Conservation (phyloP, 1,140 invertebrate species). For the Caerostris darwini region DNA sequence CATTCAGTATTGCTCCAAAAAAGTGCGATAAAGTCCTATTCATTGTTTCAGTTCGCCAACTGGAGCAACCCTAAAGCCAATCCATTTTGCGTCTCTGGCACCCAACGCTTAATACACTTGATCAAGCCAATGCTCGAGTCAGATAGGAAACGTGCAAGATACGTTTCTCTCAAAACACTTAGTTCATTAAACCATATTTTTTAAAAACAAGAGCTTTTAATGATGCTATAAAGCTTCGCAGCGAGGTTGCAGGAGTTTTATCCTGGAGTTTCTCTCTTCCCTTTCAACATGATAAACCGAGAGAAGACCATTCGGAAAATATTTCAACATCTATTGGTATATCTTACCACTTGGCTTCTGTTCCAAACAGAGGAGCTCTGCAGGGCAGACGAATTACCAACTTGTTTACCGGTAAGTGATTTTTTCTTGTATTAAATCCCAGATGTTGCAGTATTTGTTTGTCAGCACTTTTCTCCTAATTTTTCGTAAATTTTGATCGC, state of each 20-base stretch:
- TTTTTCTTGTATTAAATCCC: background rate
- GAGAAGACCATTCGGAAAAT: background rate
- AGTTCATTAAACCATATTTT: background rate
- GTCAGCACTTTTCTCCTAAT: too few relatives aligned
- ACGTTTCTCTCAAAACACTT: background rate
- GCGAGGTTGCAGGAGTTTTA: background rate
- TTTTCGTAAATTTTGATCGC: too few relatives aligned
- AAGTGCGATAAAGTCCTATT: background rate
- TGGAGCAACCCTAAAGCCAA: conserved; percentile 50
- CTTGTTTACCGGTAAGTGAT: conserved; percentile 72
- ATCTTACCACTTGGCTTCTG: conserved; percentile 58
- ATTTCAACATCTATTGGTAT: background rate
- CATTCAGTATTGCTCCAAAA: background rate
- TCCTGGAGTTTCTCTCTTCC: background rate
- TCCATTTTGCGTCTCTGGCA: conserved; percentile 43
- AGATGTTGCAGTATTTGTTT: too few relatives aligned
- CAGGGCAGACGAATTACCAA: conserved; percentile 72
- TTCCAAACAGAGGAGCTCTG: conserved; percentile 25
- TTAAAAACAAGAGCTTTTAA: background rate
- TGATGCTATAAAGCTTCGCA: background rate
- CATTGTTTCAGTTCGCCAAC: background rate
- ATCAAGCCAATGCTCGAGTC: conserved; percentile 12
- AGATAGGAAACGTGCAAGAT: background rate
- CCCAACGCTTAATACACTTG: conserved; percentile 1
- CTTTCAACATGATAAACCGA: background rate